Conservation (phyloP, 1,140 invertebrate species). For the Telenomus remus region DNA sequence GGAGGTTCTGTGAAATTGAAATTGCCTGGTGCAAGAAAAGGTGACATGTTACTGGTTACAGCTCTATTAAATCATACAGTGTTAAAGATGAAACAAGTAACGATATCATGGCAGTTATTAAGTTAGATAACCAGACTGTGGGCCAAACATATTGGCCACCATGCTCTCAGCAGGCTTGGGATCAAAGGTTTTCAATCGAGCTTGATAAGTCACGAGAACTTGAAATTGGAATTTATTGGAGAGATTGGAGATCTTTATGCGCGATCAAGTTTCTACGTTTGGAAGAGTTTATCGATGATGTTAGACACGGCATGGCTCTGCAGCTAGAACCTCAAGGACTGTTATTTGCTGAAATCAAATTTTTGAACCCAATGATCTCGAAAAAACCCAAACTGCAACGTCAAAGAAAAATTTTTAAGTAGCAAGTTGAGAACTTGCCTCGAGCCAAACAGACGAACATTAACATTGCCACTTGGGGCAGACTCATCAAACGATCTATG, state of each 20-base stretch:
- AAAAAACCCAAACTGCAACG: conserved; percentile 96
- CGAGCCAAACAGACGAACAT: conserved; percentile 98
- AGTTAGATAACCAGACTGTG: conserved; percentile 97
- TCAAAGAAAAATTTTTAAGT: conserved; percentile 97
- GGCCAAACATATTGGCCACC: conserved; percentile 96
- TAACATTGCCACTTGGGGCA: conserved; percentile 97
- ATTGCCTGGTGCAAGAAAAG: conserved; percentile 90
- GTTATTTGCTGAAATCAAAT: conserved; percentile 97
- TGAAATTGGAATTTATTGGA: conserved; percentile 98
- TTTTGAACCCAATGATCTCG: conserved; percentile 98
- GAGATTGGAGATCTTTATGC: conserved; percentile 96
- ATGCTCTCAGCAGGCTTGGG: conserved; percentile 99
- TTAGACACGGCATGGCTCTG: conserved; percentile 96
- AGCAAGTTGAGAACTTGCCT: conserved; percentile 97
- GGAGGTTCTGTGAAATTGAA: conserved; percentile 82
- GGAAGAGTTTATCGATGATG: conserved; percentile 99
- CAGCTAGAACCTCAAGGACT: conserved; percentile 98
- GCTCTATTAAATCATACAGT: conserved; percentile 95
- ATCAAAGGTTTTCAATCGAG: conserved; percentile 97
- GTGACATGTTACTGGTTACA: conserved; percentile 91
- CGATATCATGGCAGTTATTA: conserved; percentile 98
- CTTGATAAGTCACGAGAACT: conserved; percentile 97
- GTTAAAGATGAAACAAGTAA: conserved; percentile 97
- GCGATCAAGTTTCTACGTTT: conserved; percentile 97
- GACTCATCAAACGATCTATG: conserved; percentile 89